These are phyloP conservation scores for Crossocerus cetratus DNA, from an alignment of 2,888 invertebrate genomes.

Conservation along the genomic window DNA sequence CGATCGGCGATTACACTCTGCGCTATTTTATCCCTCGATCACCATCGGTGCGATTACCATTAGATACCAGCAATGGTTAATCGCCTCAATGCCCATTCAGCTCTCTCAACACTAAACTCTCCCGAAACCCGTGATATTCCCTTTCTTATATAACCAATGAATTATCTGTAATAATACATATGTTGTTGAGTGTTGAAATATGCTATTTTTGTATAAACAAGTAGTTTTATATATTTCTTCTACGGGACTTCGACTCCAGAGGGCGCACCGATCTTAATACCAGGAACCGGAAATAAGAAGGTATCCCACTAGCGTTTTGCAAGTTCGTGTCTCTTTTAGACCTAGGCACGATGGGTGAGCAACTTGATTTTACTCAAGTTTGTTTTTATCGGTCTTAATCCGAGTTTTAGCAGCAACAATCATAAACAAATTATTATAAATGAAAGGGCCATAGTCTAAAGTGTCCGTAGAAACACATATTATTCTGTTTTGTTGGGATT, in stretches of 20 bases:
- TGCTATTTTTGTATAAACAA: too few species aligned
- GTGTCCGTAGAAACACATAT: conserved; percentile 39
- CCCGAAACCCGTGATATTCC: too few species aligned
- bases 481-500: conserved; percentile 21
- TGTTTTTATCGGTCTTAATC: conserved; percentile 64
- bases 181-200: too few species aligned
- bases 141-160: too few species aligned
- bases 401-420: conserved; percentile 22
- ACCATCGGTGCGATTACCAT: too few species aligned
- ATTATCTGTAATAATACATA: too few species aligned
- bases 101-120: too few species aligned
- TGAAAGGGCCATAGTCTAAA: conserved; percentile 8
- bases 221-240: too few species aligned
- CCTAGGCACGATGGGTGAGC: conserved; percentile 71
- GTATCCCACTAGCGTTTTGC: conserved; percentile 15
- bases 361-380: conserved; percentile 36
- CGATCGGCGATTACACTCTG: too few species aligned
- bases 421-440: conserved; percentile 11
- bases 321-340: conserved; percentile 60
- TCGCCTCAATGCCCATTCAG: too few species aligned
- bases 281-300: conserved; percentile 15
- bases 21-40: too few species aligned
- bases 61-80: too few species aligned
- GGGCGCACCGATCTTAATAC: background rate
- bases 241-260: background rate